Base-by-base conservation (phyloP, 2,113 vertebrate species). In the Gymnocephalus cernua region DNA sequence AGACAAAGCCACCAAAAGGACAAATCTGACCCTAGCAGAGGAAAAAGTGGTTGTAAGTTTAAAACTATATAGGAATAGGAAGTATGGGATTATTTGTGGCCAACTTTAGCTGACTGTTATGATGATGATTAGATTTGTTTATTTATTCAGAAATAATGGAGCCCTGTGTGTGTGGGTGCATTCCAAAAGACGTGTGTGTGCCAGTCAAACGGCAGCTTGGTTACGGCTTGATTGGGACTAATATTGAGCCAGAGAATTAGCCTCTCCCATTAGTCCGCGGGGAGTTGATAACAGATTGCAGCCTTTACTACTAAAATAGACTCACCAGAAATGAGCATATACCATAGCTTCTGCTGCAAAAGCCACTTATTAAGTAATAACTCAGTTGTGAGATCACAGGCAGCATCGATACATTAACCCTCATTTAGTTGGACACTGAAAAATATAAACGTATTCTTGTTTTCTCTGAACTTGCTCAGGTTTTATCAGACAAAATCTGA, bases 241-340 rank as follows among this genome's bases (percentile, higher is more conserved):
- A 88, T 86, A 23, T 79, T 75, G 81, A 84, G 74, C 68, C 44
- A 67, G 57, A 53, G 77, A 85, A 79, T 86, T 86, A 78, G 73
- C 70, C 54, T 75, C 62, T 73, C 47, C 74, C 41, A 77, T 85
- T 83, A 80, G 64, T 72, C 70, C 73, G 47, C n/a, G 0, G 72
- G 75, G 77, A 82, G 80, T 67, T 90, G 78, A 84, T 82, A 88
- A 90, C 82, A 87, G 80, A 88, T 86, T 85, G 79, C 63, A 35
- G 66, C 61, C 82, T 76, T 32, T 87, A 77, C 80, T 83, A 67
- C 71, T 50, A 68, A 75, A 82, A 74, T 79, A 74, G 75, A 68
- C 59, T 82, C 13, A 51, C 29, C 58, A 72, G 63, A 80, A 84
- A 84, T 56, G 44, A 80, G 62, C 47, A 70, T 70, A 69, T 79